phyloP scores from a whole-genome alignment of 2,797 vertebrate genomes.

The Channallabes apus region DNA sequence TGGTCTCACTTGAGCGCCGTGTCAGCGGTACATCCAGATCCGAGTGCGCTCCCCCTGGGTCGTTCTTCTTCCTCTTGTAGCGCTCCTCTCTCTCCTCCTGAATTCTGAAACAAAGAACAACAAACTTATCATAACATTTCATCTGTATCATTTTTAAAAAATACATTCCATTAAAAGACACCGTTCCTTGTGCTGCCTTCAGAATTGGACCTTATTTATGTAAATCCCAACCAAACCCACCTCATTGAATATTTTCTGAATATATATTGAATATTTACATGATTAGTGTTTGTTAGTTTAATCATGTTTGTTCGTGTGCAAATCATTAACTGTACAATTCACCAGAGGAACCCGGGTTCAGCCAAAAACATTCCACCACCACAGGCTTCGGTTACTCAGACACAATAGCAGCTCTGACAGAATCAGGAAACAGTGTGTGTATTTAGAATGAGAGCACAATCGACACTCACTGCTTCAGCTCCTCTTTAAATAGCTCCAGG shows the following conservation, averaged over 20 bases:
- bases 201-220: neutral
- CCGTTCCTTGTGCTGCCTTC: too few species aligned
- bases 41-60: slow-evolving; percentile 61
- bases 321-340: neutral
- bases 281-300: neutral
- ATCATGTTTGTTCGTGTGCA: too few species aligned
- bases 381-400: neutral
- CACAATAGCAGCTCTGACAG: neutral
- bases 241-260: too few species aligned
- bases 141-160: too few species aligned
- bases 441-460: neutral
- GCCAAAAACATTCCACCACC: neutral
- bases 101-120: slow-evolving; percentile 65
- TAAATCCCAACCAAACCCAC: neutral
- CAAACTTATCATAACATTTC: neutral
- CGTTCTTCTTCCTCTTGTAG: slow-evolving; percentile 76
- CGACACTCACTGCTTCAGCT: slow-evolving; percentile 77
- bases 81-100: slow-evolving; percentile 82
- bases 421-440: neutral
- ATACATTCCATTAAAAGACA: too few species aligned
- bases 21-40: slow-evolving; percentile 69
- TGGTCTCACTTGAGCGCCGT: slow-evolving; percentile 73
- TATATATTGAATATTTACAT: neutral
- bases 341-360: neutral
- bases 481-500: slow-evolving; percentile 82